Evolutionary conservation across 2,113 vertebrate species (phyloP), one percentile per base, ranked within the genome.

Genomic region (Anser brachyrhynchus): DNA sequence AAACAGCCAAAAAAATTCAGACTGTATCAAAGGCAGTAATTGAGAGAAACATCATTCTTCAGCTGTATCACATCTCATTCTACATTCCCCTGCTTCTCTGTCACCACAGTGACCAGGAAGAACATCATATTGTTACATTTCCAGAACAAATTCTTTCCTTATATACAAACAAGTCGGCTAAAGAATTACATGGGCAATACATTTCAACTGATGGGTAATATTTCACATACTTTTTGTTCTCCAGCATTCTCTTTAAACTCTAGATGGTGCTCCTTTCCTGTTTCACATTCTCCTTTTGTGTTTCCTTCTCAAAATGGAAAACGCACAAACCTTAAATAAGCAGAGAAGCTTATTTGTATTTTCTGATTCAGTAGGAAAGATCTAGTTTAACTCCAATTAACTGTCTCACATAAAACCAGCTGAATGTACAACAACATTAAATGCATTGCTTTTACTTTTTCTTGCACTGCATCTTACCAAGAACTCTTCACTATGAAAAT

Each of bases 211-310:
- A 23, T 21, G 25, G 49, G 55, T 11, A 71, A 29, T 7, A 8
- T 21, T 75, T 83, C 44, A 35, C 8, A 6, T 7, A 9, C 5
- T 43, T 83, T 33, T 55, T 9, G 3, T 62, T 76, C 41, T 57
- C 43, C n/a, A 19, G 7, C 11, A 22, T 58, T 72, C 43, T 52
- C 22, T 71, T 39, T n/a, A 58, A 79, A 66, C 95, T 82, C 77
- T 73, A 95, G 77, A 57, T 73, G 96, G 92, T 87, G 93, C 95
- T 87, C 77, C 80, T 58, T 71, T 90, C 52, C 58, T 28, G 31
- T 37, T 55, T 25, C 77, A 62, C 54, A 61, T 43, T 61, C 6
- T 0, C 39, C 61, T 39, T 74, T 64, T 74, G 8, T 25, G 77
- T 49, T 81, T 16, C 44, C 8, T 26, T 91, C 58, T 91, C 79